Conservation (phyloP, 2,113 vertebrate species). For the Perognathus longimembris region DNA sequence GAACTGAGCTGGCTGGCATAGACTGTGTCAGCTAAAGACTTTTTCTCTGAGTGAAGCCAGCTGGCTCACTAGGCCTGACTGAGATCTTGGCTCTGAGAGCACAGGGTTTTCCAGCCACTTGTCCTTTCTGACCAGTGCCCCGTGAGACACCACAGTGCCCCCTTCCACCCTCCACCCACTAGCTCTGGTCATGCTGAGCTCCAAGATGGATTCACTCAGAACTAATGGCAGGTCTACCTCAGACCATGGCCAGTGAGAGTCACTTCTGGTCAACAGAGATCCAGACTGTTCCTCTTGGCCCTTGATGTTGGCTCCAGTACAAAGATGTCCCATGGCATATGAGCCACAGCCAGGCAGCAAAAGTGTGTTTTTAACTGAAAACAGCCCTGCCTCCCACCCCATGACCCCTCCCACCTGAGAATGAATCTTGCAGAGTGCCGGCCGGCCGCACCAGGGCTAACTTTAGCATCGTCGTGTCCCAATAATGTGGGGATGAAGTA, state of each 20-base stretch:
- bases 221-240: neutral
- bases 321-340: neutral
- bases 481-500: neutral
- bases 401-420: neutral
- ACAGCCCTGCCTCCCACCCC: neutral
- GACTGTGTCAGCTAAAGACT: neutral
- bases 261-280: neutral
- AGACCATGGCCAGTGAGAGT: neutral
- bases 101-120: neutral
- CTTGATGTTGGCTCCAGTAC: neutral
- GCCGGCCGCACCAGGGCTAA: constrained; percentile 54
- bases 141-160: neutral
- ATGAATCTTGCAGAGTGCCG: neutral
- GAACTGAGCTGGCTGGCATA: neutral
- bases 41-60: neutral
- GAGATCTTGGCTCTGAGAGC: neutral
- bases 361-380: neutral
- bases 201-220: neutral
- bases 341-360: neutral
- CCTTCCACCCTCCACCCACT: neutral
- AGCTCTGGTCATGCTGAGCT: neutral
- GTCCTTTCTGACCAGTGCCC: neutral
- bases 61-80: neutral
- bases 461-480: constrained; percentile 57
- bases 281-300: accelerated